Conservation (phyloP, 2,888 invertebrate genomes). For the Aphidoletes aphidimyza region DNA sequence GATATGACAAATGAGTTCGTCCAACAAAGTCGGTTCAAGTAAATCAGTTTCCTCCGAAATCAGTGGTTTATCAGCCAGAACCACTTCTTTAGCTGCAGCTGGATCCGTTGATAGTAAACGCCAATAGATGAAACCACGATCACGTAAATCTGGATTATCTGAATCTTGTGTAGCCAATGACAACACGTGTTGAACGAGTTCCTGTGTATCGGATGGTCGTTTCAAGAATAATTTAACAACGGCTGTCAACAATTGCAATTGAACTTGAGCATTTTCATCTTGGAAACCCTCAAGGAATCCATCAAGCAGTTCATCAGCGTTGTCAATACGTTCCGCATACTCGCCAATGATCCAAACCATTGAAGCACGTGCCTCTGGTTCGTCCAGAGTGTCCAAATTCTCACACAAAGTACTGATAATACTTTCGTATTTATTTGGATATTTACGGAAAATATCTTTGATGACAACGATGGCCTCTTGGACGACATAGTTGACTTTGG, state of each 20-base stretch:
- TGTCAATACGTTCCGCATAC: constrained; percentile 99
- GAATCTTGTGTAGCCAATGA: constrained; percentile 91
- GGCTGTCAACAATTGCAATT: constrained; percentile 95
- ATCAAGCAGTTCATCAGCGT: constrained; percentile 97
- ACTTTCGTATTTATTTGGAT: constrained; percentile 99
- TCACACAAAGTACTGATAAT: constrained; percentile 99
- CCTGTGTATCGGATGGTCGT: constrained; percentile 97
- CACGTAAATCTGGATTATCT: constrained; percentile 97
- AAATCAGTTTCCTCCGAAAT: constrained; percentile 99
- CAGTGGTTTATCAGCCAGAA: constrained; percentile 97
- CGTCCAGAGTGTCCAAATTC: constrained; percentile 97
- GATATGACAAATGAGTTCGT: constrained; percentile 98
- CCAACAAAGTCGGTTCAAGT: constrained; percentile 94
- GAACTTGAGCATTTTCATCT: constrained; percentile 96
- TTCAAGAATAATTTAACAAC: constrained; percentile 99
- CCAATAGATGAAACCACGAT: constrained; percentile 99
- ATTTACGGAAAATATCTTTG: constrained; percentile 96
- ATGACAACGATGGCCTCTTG: constrained; percentile 99
- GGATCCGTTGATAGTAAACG: constrained; percentile 97
- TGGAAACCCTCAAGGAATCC: constrained; percentile 98
- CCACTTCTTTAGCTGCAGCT: constrained; percentile 98
- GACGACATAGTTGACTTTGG: constrained; percentile 99
- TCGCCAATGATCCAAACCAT: constrained; percentile 98
- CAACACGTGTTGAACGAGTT: constrained; percentile 95
- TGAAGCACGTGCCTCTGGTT: constrained; percentile 97